Percentiles rank a stretch among this genome's conserved stretches.
phyloP scores from a whole-genome alignment of 2,113 vertebrate genomes.

The Caranx ignobilis region DNA sequence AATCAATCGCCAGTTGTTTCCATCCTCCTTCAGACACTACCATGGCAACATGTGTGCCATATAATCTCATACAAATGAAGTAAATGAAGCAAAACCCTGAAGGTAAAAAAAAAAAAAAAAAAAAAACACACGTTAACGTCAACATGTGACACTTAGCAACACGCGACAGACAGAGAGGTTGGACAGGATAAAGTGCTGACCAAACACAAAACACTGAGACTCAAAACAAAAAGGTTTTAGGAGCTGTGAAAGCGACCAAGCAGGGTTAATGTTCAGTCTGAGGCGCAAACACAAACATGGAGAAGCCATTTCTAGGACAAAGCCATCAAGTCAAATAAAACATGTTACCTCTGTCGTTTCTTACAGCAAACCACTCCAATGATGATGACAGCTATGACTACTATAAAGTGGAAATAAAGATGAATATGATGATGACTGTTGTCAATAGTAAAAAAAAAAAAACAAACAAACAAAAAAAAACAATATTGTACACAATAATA shows the following conservation, averaged over 20 bases:
- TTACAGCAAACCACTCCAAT: neutral
- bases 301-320: neutral
- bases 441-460: too few relatives aligned
- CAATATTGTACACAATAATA: too few relatives aligned
- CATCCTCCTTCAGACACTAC: neutral
- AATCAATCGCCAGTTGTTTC: neutral
- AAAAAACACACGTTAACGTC: neutral
- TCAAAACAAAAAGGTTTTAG: neutral
- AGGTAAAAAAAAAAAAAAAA: neutral
- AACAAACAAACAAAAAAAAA: too few relatives aligned
- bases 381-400: fast-evolving
- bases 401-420: constrained; percentile 15
- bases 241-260: neutral
- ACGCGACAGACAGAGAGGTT: neutral
- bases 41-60: neutral
- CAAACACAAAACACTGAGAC: neutral
- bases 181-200: neutral
- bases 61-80: neutral
- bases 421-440: neutral
- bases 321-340: neutral
- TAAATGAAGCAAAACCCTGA: too few relatives aligned
- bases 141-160: constrained; percentile 15
- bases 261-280: fast-evolving
- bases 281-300: neutral
- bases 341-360: constrained; percentile 56